Conservation (phyloP, 2,888 invertebrate species). For the Chrysina gloriosa region DNA sequence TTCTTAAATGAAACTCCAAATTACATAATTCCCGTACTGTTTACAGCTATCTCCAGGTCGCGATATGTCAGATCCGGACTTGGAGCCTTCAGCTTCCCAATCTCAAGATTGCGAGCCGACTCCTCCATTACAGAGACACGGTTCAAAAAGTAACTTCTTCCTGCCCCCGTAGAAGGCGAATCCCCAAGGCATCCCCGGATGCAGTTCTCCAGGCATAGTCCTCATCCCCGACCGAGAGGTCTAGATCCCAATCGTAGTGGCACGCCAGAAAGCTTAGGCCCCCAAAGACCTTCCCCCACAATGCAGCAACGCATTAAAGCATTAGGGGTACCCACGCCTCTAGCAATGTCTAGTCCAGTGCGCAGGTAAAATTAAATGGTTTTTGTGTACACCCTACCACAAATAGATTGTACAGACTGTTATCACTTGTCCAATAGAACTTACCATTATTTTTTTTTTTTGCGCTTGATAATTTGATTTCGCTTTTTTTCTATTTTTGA, state of each 20-base stretch:
- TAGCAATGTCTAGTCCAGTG: constrained; percentile 88
- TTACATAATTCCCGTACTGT: constrained; percentile 5
- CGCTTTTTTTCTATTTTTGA: not conserved
- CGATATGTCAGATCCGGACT: constrained; percentile 84
- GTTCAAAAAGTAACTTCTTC: constrained; percentile 89
- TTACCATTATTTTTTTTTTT: no score
- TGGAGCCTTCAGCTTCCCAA: constrained; percentile 91
- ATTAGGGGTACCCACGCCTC: constrained; percentile 88
- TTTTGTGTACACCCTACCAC: not conserved
- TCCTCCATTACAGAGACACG: constrained; percentile 84
- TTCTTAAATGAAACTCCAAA: not conserved
- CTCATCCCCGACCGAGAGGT: constrained; percentile 79
- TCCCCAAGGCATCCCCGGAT: constrained; percentile 65
- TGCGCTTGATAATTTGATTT: not conserved
- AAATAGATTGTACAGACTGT: constrained; percentile 10
- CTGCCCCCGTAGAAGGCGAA: constrained; percentile 76
- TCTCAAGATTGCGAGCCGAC: constrained; percentile 94
- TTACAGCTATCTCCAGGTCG: constrained; percentile 84
- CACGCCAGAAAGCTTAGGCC: constrained; percentile 62
- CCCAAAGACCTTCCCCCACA: constrained; percentile 78
- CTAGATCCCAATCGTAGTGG: constrained; percentile 69
- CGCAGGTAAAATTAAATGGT: constrained; percentile 73
- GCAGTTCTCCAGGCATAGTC: constrained; percentile 81
- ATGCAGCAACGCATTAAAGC: constrained; percentile 93
- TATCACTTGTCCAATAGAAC: constrained; percentile 5